phyloP scores from a whole-genome alignment of 2,888 invertebrate species.

The Altica lythri region DNA sequence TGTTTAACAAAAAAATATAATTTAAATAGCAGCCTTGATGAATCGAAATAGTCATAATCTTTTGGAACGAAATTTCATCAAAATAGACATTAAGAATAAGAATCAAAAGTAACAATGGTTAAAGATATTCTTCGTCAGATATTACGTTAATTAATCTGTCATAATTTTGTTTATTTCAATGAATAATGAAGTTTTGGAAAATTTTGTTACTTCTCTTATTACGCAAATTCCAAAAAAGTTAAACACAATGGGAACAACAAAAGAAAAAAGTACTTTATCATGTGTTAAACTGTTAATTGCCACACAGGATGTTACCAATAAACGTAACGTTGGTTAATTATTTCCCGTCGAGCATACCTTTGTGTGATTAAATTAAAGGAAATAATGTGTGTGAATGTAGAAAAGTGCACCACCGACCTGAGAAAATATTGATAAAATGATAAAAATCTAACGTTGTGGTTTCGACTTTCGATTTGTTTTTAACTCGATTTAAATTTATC shows the following conservation, averaged over 20 bases:
- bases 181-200: too few relatives aligned
- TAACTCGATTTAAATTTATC: not conserved
- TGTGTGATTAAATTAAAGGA: constrained; percentile 40
- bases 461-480: too few relatives aligned
- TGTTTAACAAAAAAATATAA: too few relatives aligned
- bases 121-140: too few relatives aligned
- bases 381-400: constrained; percentile 25
- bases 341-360: constrained; percentile 44
- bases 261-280: constrained; percentile 30
- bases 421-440: constrained; percentile 17
- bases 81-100: too few relatives aligned
- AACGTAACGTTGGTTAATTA: constrained; percentile 46
- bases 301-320: constrained; percentile 45
- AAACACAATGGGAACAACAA: constrained; percentile 2
- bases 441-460: constrained; percentile 9
- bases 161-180: too few relatives aligned
- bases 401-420: constrained; percentile 23
- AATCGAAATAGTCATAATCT: too few relatives aligned
- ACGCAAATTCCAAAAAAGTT: constrained; percentile 7
- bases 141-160: too few relatives aligned
- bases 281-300: constrained; percentile 39
- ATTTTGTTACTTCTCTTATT: not conserved
- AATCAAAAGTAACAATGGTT: too few relatives aligned
- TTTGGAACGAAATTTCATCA: too few relatives aligned
- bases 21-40: too few relatives aligned